Base-by-base conservation (phyloP, 2,888 invertebrate species). In the Chromoteleia sp. region DNA sequence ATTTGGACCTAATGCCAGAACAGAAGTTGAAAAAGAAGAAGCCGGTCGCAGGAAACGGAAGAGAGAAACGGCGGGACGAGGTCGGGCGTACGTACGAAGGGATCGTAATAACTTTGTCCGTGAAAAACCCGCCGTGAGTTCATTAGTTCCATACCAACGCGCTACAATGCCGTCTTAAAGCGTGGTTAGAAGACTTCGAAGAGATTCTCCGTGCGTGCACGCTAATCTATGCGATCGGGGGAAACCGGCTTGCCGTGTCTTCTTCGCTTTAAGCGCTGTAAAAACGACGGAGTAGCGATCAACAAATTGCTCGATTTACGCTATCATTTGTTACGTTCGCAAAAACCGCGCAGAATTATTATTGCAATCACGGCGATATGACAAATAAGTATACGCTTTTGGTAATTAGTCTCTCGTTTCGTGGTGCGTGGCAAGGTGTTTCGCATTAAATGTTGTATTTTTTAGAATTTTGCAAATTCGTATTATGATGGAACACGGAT, bases 61-160 rank as follows among this genome's bases (percentile, higher is more conserved):
- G 80, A 74, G 71, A 36, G 65, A 65, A 43, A 45, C 41, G 56
- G 15, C 25, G 39, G 29, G 29, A 63, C 36, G 17, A 25, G 36
- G 54, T 54, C 19, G 39, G 21, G 8, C 17, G 0, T 15, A 39
- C 43, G 43, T 33, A 78, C 43, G 67, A 67, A 52, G 81, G 73
- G 81, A 79, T 82, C 83, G 87, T 89, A 89, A 89, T 89, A 89
- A 89, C 85, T 89, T 88, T 86, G 88, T 87, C 86, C 86, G 86
- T 88, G 87, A 89, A 88, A 89, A 87, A 84, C 84, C 83, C 85
- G 84, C 85, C 86, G 87, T 86, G 89, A 88, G 89, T 89, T 89
- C 87, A 89, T 89, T 88, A 89, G 89, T 89, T 89, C 89, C 88
- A 88, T 88, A 88, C 87, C 84, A 86, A 88, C 88, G 88, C 88